Conservation (phyloP, 2,797 vertebrate genomes). For the Sebastiscus tertius region DNA sequence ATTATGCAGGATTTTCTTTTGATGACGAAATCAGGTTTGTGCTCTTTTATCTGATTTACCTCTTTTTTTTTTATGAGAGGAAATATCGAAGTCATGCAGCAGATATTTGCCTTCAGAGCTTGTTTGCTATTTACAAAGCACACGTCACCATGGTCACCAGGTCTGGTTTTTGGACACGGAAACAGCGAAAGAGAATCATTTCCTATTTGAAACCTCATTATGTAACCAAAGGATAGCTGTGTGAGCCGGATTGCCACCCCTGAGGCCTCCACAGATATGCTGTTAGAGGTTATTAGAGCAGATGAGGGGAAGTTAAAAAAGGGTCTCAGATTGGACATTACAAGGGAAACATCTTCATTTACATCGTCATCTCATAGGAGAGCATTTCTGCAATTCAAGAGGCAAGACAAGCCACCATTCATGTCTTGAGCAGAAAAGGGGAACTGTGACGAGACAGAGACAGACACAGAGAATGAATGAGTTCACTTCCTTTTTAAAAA, state of each 20-base stretch:
- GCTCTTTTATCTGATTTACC: slow-evolving; percentile 61
- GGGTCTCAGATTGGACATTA: slow-evolving; percentile 25
- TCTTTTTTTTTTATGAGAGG: slow-evolving; percentile 43
- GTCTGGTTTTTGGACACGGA: slow-evolving; percentile 30
- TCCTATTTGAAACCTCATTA: slow-evolving; percentile 73
- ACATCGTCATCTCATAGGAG: slow-evolving; percentile 1
- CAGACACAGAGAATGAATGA: not conserved
- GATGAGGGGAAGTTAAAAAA: slow-evolving; percentile 26
- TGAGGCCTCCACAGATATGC: slow-evolving; percentile 41
- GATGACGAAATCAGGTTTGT: slow-evolving; percentile 13
- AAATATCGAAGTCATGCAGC: slow-evolving; percentile 66
- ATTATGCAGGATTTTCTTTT: slow-evolving; percentile 19
- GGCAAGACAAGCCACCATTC: slow-evolving; percentile 19
- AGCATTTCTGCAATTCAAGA: slow-evolving; percentile 5
- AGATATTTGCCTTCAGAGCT: slow-evolving; percentile 59
- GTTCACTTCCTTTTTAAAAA: slow-evolving; percentile 45
- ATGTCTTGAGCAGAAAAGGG: slow-evolving; percentile 28
- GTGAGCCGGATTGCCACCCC: slow-evolving; percentile 34
- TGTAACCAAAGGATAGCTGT: slow-evolving; percentile 59
- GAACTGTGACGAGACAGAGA: slow-evolving; percentile 37
- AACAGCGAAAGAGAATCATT: slow-evolving; percentile 56
- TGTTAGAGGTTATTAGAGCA: slow-evolving; percentile 44
- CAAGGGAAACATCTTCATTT: slow-evolving; percentile 12
- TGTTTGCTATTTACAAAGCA: slow-evolving; percentile 71
- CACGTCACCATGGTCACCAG: slow-evolving; percentile 74